Conservation (phyloP, 1,140 invertebrate species). For the Pseudachorutes palmiensis region DNA sequence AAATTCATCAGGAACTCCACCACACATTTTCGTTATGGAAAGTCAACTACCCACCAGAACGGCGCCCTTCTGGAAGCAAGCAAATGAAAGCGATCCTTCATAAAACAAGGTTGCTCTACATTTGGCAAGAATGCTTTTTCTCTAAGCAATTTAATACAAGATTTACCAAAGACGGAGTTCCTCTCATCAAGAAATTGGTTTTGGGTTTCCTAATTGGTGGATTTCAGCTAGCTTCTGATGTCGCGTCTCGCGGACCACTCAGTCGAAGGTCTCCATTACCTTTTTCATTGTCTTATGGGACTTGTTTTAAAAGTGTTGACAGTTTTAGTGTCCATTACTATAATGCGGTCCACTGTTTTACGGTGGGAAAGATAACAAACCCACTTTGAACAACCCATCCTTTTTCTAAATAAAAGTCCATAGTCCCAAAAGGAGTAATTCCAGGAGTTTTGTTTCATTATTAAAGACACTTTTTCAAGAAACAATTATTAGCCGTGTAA, state of each 20-base stretch:
- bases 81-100: no score
- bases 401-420: neutral
- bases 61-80: no score
- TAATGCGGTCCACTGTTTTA: slow-evolving; percentile 1
- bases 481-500: no score
- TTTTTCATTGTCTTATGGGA: neutral
- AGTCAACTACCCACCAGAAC: neutral
- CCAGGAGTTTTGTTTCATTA: neutral
- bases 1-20: no score
- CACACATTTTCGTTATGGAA: neutral
- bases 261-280: neutral
- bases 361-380: neutral
- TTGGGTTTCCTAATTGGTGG: no score
- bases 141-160: no score
- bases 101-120: no score
- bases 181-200: no score
- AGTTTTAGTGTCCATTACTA: slow-evolving; percentile 10
- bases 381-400: neutral
- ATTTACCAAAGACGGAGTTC: no score
- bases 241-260: neutral
- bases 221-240: neutral
- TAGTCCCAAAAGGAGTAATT: neutral
- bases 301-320: slow-evolving; percentile 5
- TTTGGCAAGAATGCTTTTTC: no score
- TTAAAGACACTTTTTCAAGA: neutral